Evolutionary conservation across 2,888 invertebrate species (phyloP).

Genomic region (Drosophila stalkeri): DNA sequence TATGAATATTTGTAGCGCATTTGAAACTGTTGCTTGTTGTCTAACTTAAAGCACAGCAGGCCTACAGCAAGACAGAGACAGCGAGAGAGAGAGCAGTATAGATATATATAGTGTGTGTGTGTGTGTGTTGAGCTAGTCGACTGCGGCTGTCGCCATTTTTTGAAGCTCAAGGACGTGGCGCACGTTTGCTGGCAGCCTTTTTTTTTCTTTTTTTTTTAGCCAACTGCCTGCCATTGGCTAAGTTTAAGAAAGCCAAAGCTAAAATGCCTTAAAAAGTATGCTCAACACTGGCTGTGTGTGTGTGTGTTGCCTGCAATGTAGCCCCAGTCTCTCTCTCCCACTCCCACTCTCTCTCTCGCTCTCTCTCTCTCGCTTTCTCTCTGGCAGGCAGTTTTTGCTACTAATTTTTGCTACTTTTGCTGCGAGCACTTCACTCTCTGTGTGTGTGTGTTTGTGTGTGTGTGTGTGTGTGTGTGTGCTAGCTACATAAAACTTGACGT

Average conservation of each 20-base stretch:
- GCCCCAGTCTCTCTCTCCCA: too few relatives aligned
- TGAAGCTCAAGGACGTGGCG: constrained; percentile 70
- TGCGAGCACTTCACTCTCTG: not conserved
- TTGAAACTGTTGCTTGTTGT: constrained; percentile 67
- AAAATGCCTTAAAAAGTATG: constrained; percentile 45
- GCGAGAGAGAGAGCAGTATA: not conserved
- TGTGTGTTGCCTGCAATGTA: not conserved
- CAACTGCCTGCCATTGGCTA: constrained; percentile 38
- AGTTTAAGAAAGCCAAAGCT: constrained; percentile 62
- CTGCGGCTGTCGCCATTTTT: constrained; percentile 38
- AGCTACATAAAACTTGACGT: constrained; percentile 56
- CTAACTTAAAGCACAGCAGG: constrained; percentile 29
- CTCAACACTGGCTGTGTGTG: constrained; percentile 11
- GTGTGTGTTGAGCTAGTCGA: not conserved
- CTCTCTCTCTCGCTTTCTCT: too few relatives aligned
- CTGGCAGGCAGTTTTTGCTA: constrained; percentile 59
- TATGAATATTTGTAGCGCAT: constrained; percentile 27
- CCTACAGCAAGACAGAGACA: constrained; percentile 11
- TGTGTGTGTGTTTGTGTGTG: not conserved
- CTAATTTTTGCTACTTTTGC: constrained; percentile 66
- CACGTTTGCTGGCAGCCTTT: constrained; percentile 37
- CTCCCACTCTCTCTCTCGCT: too few relatives aligned
- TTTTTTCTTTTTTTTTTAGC: too few relatives aligned
- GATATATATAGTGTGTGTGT: not conserved
- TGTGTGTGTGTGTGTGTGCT: constrained; percentile 30